Percentiles rank a stretch among this genome's conserved stretches.
These are phyloP conservation scores for Falco cherrug DNA, from an alignment of 2,797 vertebrate genomes.

Conservation along the genomic window DNA sequence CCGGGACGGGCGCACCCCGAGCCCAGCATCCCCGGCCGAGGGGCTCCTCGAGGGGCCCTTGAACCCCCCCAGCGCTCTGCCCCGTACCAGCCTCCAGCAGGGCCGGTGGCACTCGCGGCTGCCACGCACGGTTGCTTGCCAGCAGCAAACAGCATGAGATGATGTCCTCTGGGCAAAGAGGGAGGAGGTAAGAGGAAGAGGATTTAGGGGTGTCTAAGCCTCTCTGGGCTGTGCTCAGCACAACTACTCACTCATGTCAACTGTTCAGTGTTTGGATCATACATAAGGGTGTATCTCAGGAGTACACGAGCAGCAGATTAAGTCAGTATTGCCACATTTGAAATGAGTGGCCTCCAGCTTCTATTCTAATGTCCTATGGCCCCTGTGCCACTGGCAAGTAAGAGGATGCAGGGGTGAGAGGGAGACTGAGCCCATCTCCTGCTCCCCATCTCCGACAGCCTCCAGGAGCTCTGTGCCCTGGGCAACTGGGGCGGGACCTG, in stretches of 20 bases:
- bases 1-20: neutral
- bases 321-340: neutral
- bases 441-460: neutral
- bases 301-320: neutral
- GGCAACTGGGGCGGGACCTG: neutral
- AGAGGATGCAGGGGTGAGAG: accelerated
- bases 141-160: neutral
- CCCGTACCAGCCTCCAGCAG: neutral
- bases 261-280: neutral
- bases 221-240: neutral
- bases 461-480: neutral
- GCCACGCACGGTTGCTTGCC: neutral
- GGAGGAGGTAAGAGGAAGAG: neutral
- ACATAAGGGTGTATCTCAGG: accelerated
- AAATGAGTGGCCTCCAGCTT: neutral
- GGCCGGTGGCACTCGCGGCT: neutral
- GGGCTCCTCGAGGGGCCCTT: neutral
- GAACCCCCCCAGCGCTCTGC: neutral
- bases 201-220: neutral
- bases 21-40: neutral
- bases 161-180: neutral
- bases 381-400: neutral
- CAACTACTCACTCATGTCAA: neutral
- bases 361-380: too few relatives aligned
- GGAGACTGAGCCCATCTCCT: neutral